A percentile compares a stretch with the other conserved stretches of the same genome.
Conservation (phyloP, 2,888 invertebrate species). For the Apamea epomidion region DNA sequence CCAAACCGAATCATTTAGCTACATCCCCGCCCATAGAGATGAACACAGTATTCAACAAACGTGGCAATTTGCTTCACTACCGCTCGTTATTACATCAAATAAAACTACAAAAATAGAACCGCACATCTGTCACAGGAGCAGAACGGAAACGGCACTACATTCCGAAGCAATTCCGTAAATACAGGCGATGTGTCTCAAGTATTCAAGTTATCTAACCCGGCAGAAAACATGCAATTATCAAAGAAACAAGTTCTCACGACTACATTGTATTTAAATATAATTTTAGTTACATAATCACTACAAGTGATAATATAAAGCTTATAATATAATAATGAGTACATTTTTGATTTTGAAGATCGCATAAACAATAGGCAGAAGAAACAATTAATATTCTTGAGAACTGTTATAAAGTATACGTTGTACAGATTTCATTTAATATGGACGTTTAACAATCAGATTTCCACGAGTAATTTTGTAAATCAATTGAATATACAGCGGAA, state of each 20-base stretch:
- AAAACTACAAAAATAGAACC: slow-evolving; percentile 49
- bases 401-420: slow-evolving; percentile 24
- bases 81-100: slow-evolving; percentile 48
- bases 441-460: slow-evolving; percentile 37
- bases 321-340: slow-evolving; percentile 44
- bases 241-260: slow-evolving; percentile 70
- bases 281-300: slow-evolving; percentile 37
- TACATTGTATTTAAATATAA: slow-evolving; percentile 44
- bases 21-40: slow-evolving; percentile 22
- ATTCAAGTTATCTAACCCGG: slow-evolving; percentile 58
- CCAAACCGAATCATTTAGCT: slow-evolving; percentile 31
- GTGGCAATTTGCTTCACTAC: slow-evolving; percentile 40
- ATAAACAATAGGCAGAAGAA: slow-evolving; percentile 56
- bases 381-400: slow-evolving; percentile 49
- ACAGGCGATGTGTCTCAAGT: slow-evolving; percentile 22
- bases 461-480: slow-evolving; percentile 37
- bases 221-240: slow-evolving; percentile 62
- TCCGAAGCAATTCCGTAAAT: slow-evolving; percentile 41
- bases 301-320: slow-evolving; percentile 25
- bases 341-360: slow-evolving; percentile 60
- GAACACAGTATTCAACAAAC: slow-evolving; percentile 42
- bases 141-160: slow-evolving; percentile 50
- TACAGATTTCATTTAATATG: slow-evolving; percentile 28
- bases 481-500: slow-evolving; percentile 51
- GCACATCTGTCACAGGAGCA: slow-evolving; percentile 47